Percentiles rank a stretch among this genome's conserved stretches.
These are phyloP conservation scores for Canis aureus DNA, from an alignment of 2,113 vertebrate genomes.

Conservation along the genomic window DNA sequence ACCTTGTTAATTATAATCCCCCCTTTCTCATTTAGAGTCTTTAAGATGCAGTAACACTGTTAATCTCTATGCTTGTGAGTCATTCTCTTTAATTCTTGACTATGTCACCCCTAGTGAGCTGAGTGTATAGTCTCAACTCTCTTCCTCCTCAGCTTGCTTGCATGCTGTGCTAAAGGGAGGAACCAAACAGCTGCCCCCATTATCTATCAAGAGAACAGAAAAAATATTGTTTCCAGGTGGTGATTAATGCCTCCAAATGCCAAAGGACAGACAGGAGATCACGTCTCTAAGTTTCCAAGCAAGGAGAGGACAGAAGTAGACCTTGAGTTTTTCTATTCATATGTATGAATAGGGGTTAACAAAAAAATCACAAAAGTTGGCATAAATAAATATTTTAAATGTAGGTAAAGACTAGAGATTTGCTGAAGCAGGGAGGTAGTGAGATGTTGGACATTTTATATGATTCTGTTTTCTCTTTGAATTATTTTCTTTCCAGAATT, in stretches of 20 bases:
- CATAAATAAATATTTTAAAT: neutral
- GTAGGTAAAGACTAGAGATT: neutral
- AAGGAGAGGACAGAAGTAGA: neutral
- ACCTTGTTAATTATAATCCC: neutral
- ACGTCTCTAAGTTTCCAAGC: neutral
- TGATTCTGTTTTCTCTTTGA: neutral
- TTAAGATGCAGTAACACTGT: neutral
- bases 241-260: neutral
- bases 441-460: neutral
- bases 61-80: neutral
- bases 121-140: neutral
- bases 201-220: neutral
- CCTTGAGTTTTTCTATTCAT: neutral
- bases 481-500: neutral
- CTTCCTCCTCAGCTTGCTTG: neutral
- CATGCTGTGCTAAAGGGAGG: neutral
- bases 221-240: neutral
- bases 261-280: neutral
- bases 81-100: slow-evolving; percentile 28
- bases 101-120: neutral
- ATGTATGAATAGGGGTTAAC: neutral
- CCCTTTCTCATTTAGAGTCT: neutral
- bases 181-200: neutral
- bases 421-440: neutral
- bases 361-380: neutral